Conservation (phyloP, 2,113 vertebrate species). For the Peromyscus leucopus region DNA sequence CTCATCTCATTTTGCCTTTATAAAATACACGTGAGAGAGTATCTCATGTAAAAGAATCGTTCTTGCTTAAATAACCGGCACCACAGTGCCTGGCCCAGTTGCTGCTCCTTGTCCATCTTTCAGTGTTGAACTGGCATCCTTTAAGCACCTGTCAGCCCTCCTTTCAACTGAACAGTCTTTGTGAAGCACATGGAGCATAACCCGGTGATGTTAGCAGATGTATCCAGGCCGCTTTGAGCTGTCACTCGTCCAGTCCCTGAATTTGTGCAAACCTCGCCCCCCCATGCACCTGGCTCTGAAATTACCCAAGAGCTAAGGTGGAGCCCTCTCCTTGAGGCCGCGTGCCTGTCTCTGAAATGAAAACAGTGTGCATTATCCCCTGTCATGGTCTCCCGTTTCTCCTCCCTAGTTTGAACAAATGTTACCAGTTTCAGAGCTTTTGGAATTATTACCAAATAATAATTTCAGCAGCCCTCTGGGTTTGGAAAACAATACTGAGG, state of each 20-base stretch:
- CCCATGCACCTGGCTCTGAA: conserved; percentile 42
- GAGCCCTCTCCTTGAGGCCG: background rate
- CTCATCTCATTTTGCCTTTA: background rate
- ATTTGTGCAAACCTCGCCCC: background rate
- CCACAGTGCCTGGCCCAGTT: background rate
- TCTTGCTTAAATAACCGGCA: background rate
- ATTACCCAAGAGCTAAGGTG: conserved; percentile 9
- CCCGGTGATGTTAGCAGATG: background rate
- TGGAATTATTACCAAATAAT: conserved; percentile 64
- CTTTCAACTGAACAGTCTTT: background rate
- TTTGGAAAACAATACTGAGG: conserved; percentile 85
- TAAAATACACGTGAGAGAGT: background rate
- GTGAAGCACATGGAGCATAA: conserved; percentile 21
- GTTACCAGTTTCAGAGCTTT: conserved; percentile 62
- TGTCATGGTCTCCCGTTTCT: background rate
- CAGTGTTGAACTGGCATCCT: conserved; percentile 23
- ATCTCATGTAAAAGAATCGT: background rate
- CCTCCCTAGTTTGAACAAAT: conserved; percentile 53
- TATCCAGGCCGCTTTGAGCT: background rate
- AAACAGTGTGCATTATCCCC: conserved; percentile 17
- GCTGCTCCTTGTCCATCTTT: background rate
- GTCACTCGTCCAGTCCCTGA: conserved; percentile 27
- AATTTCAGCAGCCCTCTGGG: conserved; percentile 79
- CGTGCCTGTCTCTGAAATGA: background rate
- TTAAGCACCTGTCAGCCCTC: background rate